Percentiles rank a stretch among this genome's conserved stretches.
These are phyloP conservation scores for Tethya wilhelma DNA, from an alignment of 37 sponge, comb jelly and placozoan genomes.

Conservation along the genomic window DNA sequence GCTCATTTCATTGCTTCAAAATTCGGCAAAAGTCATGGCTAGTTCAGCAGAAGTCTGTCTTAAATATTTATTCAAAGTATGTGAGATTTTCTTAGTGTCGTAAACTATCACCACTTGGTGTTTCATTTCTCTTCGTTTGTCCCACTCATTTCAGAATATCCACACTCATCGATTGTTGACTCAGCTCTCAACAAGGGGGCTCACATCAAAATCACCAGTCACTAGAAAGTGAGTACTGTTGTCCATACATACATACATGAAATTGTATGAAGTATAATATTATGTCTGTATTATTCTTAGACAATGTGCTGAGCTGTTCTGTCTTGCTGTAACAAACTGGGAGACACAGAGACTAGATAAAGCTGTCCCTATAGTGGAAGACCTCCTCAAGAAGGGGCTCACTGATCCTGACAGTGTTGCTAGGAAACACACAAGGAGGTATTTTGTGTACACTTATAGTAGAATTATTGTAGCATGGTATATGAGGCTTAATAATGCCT, in stretches of 20 bases:
- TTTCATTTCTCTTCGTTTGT: neutral
- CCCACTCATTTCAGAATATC: conserved; percentile 34
- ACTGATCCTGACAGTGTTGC: conserved; percentile 65
- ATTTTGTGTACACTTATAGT: neutral
- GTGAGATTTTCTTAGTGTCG: no score
- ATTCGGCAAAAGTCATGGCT: conserved; percentile 83
- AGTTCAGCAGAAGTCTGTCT: conserved; percentile 70
- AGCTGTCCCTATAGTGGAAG: conserved; percentile 10
- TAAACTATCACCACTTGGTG: no score
- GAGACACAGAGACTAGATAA: conserved; percentile 41
- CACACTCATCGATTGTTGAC: conserved; percentile 44
- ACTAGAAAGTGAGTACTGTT: conserved; percentile 43
- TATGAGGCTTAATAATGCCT: neutral
- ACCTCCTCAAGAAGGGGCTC: conserved; percentile 43
- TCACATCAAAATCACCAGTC: conserved; percentile 63
- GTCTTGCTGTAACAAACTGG: conserved; percentile 1
- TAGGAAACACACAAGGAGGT: conserved; percentile 63
- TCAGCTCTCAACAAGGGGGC: conserved; percentile 39
- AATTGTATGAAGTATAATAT: neutral
- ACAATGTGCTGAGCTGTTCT: conserved; percentile 35
- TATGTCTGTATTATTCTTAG: neutral
- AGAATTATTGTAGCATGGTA: neutral
- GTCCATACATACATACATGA: neutral
- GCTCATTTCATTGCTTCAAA: conserved; percentile 66
- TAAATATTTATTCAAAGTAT: conserved; percentile 59